Percentiles rank a stretch among this genome's conserved stretches.
Evolutionary conservation across 2,888 invertebrate genomes (phyloP).

Genomic region (Scelioninae gen. 2): DNA sequence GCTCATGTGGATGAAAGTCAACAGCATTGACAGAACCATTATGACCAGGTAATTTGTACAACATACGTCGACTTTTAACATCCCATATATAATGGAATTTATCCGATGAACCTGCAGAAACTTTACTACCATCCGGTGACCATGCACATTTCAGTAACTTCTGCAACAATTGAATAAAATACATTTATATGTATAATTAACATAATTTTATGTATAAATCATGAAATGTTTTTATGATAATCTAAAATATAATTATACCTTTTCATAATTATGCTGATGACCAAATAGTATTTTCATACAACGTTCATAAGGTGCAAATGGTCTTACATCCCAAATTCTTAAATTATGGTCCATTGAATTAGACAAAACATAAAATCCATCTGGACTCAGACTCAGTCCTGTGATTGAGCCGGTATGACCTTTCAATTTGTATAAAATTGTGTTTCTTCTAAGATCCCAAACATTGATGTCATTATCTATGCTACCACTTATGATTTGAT

Average conservation of each 20-base stretch:
- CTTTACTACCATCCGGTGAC: constrained; percentile 94
- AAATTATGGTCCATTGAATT: constrained; percentile 98
- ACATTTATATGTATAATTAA: neutral
- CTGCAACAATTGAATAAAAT: constrained; percentile 65
- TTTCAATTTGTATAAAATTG: constrained; percentile 87
- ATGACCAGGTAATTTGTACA: constrained; percentile 98
- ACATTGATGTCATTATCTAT: constrained; percentile 98
- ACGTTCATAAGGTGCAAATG: constrained; percentile 94
- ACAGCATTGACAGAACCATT: constrained; percentile 98
- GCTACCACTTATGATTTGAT: constrained; percentile 95
- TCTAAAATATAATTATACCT: constrained; percentile 77
- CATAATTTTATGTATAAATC: too few relatives aligned
- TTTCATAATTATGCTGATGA: constrained; percentile 98
- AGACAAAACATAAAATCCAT: constrained; percentile 93
- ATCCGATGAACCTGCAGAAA: constrained; percentile 95
- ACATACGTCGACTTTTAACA: constrained; percentile 90
- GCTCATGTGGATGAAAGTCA: constrained; percentile 95
- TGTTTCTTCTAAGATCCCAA: constrained; percentile 96
- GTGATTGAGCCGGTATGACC: constrained; percentile 98
- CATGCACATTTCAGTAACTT: constrained; percentile 95
- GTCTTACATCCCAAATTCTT: constrained; percentile 97
- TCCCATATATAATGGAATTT: constrained; percentile 98
- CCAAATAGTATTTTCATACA: constrained; percentile 95
- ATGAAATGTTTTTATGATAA: too few relatives aligned
- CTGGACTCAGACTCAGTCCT: constrained; percentile 88